Percentiles rank a stretch among this genome's conserved stretches.
Conservation (phyloP, 2,797 vertebrate species). For the Phoxinus dragarum region DNA sequence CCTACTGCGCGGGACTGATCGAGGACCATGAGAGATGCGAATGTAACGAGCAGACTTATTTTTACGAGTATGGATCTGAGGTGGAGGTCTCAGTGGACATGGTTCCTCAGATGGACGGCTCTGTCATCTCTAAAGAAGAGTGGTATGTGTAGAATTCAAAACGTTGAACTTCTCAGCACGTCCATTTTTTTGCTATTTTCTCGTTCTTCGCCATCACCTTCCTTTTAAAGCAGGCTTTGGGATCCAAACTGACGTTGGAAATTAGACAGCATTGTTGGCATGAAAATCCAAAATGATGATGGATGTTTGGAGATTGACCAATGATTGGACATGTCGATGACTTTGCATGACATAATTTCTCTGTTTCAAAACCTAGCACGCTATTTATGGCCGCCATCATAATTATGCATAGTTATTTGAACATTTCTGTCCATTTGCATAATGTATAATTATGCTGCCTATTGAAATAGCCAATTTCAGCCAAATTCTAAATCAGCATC, state of each 20-base stretch:
- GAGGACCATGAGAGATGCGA: slow-evolving; percentile 79
- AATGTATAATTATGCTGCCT: not conserved
- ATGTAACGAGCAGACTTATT: slow-evolving; percentile 81
- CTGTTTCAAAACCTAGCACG: not conserved
- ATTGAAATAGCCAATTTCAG: not conserved
- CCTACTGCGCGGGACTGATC: slow-evolving; percentile 79
- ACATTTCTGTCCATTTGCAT: not conserved
- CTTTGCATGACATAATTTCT: not conserved
- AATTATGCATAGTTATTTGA: not conserved
- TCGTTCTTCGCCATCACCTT: not conserved
- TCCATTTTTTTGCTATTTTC: slow-evolving; percentile 6
- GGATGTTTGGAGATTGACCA: not conserved
- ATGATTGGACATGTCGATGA: not conserved
- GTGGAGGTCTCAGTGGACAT: slow-evolving; percentile 86
- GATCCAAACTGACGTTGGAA: not conserved
- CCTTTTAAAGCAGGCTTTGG: slow-evolving; percentile 3
- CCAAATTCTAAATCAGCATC: not conserved
- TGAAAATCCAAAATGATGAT: not conserved
- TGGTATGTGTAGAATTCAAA: slow-evolving; percentile 85
- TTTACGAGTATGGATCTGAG: slow-evolving; percentile 84
- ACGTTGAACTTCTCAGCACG: slow-evolving; percentile 11
- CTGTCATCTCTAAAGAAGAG: slow-evolving; percentile 90
- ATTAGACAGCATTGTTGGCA: not conserved
- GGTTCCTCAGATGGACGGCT: slow-evolving; percentile 88
- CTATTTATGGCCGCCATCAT: not conserved